phyloP scores from a whole-genome alignment of 2,888 invertebrate species.

The Beris chalybata region DNA sequence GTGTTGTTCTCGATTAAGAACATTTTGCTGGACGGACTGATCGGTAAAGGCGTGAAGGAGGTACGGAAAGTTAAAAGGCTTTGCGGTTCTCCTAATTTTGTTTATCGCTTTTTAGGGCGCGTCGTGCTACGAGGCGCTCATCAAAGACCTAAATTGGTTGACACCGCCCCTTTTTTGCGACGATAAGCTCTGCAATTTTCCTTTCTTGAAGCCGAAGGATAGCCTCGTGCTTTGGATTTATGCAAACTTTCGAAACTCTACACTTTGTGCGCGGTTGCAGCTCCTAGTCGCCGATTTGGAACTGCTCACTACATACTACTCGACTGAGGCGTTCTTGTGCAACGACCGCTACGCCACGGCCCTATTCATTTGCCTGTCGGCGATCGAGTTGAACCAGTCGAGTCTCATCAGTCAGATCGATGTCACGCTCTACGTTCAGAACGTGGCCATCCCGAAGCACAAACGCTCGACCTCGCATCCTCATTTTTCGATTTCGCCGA shows the following conservation, averaged over 20 bases:
- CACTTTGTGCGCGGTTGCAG: conserved; percentile 58
- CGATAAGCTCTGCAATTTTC: background rate
- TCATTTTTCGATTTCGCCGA: conserved; percentile 57
- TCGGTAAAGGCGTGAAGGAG: background rate
- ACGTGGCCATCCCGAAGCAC: conserved; percentile 48
- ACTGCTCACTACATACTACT: conserved; percentile 63
- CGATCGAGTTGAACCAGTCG: conserved; percentile 66
- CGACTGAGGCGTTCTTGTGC: conserved; percentile 62
- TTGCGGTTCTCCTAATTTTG: background rate
- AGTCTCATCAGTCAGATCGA: conserved; percentile 66
- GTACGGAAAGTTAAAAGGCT: background rate
- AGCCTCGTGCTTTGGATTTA: conserved; percentile 17
- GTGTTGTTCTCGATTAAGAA: conserved; percentile 38
- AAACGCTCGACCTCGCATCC: conserved; percentile 61
- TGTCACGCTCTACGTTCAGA: conserved; percentile 57
- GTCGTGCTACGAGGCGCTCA: conserved; percentile 60
- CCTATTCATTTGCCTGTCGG: conserved; percentile 64
- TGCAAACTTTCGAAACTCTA: background rate
- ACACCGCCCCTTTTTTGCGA: conserved; percentile 58
- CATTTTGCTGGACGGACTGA: conserved; percentile 39
- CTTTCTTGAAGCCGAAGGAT: conserved; percentile 3
- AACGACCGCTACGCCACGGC: conserved; percentile 64
- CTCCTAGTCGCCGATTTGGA: conserved; percentile 65
- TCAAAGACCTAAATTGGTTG: conserved; percentile 64
- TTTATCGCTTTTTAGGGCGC: conserved; percentile 53